A percentile compares a stretch with the other conserved stretches of the same genome.
Conservation (phyloP, 2,797 vertebrate genomes). For the Nasua narica region DNA sequence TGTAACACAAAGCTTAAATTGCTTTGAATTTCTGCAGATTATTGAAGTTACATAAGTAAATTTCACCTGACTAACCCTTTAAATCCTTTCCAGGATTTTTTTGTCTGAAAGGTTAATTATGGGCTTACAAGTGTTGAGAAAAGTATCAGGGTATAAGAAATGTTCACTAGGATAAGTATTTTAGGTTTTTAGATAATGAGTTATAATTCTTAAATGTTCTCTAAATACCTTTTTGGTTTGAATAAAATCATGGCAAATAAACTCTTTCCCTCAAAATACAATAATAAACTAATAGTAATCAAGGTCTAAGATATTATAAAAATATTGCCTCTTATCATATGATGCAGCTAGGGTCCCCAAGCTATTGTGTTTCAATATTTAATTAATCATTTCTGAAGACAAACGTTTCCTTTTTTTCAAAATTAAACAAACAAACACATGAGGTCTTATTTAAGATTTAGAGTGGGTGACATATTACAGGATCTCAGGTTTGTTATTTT, state of each 20-base stretch:
- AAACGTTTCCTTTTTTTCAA: constrained; percentile 7
- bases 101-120: constrained; percentile 24
- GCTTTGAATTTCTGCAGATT: neutral
- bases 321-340: neutral
- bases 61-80: neutral
- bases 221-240: neutral
- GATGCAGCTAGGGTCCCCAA: neutral
- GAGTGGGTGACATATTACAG: neutral
- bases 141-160: neutral
- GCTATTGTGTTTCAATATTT: neutral
- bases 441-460: constrained; percentile 31
- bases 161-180: neutral
- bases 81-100: neutral
- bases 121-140: neutral
- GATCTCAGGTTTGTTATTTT: neutral
- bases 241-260: constrained; percentile 1
- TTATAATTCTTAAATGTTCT: constrained; percentile 38
- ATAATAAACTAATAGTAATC: neutral
- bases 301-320: neutral
- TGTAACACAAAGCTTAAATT: neutral
- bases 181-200: constrained; percentile 14
- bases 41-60: constrained; percentile 4
- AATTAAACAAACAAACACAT: constrained; percentile 30
- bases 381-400: constrained; percentile 15
- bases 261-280: neutral